These are phyloP conservation scores for Palythoa heliodiscus DNA, from an alignment of 92 coral and sea anemone species.

Conservation along the genomic window DNA sequence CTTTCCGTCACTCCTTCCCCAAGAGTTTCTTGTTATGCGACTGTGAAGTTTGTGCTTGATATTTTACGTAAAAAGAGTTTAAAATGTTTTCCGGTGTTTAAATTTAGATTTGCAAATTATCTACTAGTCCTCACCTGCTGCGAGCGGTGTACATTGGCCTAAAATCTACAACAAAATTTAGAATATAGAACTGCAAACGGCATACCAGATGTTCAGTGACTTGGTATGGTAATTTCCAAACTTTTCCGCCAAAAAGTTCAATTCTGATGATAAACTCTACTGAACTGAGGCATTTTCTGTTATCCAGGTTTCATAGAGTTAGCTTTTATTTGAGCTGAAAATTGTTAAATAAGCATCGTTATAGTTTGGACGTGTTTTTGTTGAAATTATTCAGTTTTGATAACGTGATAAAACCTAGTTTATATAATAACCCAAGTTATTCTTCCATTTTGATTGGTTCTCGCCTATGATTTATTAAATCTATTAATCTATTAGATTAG, in stretches of 20 bases:
- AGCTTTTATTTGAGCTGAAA: neutral
- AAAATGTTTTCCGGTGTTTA: neutral
- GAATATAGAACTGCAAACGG: neutral
- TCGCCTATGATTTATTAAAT: too few species aligned
- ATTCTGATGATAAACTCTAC: neutral
- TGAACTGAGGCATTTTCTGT: neutral
- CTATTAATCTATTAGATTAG: too few species aligned
- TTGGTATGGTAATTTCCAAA: constrained; percentile 3
- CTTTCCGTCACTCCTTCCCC: too few species aligned
- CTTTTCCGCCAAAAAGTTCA: neutral
- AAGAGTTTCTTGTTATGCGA: neutral
- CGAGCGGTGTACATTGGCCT: neutral
- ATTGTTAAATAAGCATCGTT: neutral
- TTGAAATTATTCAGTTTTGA: neutral
- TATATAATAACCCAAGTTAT: too few species aligned
- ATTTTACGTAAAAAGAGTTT: neutral
- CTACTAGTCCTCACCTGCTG: neutral
- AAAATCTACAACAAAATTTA: neutral
- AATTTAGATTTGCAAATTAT: neutral
- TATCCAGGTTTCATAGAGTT: neutral
- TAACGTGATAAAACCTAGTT: neutral
- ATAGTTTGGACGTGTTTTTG: neutral
- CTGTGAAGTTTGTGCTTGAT: neutral
- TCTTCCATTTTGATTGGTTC: too few species aligned
- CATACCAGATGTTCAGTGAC: too few species aligned